Conservation (phyloP, 2,888 invertebrate species). For the Chironomus tentans region DNA sequence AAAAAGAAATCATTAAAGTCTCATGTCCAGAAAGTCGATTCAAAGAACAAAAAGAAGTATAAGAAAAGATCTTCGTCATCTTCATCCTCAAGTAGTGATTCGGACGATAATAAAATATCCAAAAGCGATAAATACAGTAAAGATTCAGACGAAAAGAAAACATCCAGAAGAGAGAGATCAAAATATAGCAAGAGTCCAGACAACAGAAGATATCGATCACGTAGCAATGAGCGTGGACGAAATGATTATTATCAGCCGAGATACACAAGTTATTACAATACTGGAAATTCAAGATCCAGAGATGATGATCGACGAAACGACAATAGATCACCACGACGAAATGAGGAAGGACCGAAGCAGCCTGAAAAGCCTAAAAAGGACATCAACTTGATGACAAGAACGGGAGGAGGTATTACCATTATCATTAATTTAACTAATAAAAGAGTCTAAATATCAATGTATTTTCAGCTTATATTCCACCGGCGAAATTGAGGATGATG, state of each 20-base stretch:
- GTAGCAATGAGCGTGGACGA: conserved; percentile 15
- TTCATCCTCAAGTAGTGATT: not conserved
- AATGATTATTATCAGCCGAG: conserved; percentile 23
- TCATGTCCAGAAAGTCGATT: conserved; percentile 2
- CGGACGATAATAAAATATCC: not conserved
- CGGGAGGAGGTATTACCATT: conserved; percentile 76
- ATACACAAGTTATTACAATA: conserved; percentile 18
- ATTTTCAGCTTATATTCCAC: conserved; percentile 80
- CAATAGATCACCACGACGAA: not conserved
- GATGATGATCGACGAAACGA: not conserved
- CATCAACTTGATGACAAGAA: conserved; percentile 62
- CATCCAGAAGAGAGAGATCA: not conserved
- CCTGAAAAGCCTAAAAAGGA: conserved; percentile 40
- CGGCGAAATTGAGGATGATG: conserved; percentile 89
- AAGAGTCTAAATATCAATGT: too few relatives aligned
- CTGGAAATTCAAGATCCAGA: conserved; percentile 3
- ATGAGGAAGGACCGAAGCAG: not conserved
- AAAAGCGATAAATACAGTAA: too few relatives aligned
- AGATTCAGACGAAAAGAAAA: not conserved
- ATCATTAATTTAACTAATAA: too few relatives aligned
- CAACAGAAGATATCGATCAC: not conserved
- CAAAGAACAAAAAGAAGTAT: not conserved
- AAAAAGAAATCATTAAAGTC: not conserved
- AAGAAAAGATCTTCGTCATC: not conserved
- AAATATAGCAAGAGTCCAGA: not conserved